Evolutionary conservation across 2,888 invertebrate species (phyloP).

Genomic region (Chymomyza procnemis): DNA sequence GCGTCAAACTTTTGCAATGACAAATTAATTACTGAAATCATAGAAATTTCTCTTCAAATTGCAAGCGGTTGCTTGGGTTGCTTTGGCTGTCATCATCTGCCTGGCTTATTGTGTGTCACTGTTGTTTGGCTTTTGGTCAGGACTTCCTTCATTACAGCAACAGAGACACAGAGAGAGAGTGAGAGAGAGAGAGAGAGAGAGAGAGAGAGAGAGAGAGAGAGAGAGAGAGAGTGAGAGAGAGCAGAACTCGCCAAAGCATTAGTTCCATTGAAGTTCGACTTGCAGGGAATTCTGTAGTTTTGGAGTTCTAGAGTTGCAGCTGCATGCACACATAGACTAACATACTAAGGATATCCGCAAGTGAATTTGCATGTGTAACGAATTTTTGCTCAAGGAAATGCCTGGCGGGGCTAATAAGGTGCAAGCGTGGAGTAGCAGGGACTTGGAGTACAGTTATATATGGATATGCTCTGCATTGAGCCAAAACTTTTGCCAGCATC

Average conservation of each 20-base stretch:
- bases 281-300: constrained; percentile 8
- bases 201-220: background rate
- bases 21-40: constrained; percentile 72
- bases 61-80: background rate
- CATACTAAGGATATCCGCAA: constrained; percentile 51
- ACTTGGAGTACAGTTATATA: background rate
- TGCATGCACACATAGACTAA: constrained; percentile 1
- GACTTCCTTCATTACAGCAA: constrained; percentile 51
- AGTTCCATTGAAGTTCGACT: constrained; percentile 28
- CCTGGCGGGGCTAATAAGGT: constrained; percentile 62
- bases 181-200: background rate
- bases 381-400: constrained; percentile 67
- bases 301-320: background rate
- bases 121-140: constrained; percentile 62
- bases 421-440: constrained; percentile 11
- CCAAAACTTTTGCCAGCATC: constrained; percentile 53
- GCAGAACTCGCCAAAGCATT: constrained; percentile 34
- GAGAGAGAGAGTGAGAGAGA: background rate
- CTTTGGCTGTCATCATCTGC: background rate
- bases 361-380: constrained; percentile 52
- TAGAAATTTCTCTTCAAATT: constrained; percentile 61
- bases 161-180: background rate
- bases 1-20: constrained; percentile 62
- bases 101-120: constrained; percentile 40
- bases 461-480: background rate